A percentile compares a stretch with the other conserved stretches of the same genome.
Evolutionary conservation across 2,888 invertebrate species (phyloP).

Genomic region (Diloba caeruleocephala): DNA sequence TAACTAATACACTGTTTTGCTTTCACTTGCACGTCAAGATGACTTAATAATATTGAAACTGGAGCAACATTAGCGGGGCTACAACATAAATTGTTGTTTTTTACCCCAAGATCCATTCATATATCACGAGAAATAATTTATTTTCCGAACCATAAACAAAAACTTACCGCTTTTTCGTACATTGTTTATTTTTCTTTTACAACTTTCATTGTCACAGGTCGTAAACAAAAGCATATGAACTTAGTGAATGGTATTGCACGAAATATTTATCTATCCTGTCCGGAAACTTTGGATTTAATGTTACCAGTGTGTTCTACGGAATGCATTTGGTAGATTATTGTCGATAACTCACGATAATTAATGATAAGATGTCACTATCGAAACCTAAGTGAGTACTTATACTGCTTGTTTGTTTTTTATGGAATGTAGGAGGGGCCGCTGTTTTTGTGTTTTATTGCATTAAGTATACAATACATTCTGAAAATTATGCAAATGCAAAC

Average conservation of each 20-base stretch:
- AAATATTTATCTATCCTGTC: background rate
- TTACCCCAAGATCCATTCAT: background rate
- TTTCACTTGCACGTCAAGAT: no score
- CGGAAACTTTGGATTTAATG: background rate
- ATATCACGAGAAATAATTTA: slow-evolving; percentile 11
- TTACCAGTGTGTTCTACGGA: slow-evolving; percentile 4
- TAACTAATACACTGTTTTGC: no score
- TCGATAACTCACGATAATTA: slow-evolving; percentile 13
- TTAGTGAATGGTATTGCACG: background rate
- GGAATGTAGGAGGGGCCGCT: slow-evolving; percentile 8
- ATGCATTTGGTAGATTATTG: slow-evolving; percentile 19
- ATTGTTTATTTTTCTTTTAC: slow-evolving; percentile 16
- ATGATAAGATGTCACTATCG: slow-evolving; percentile 12
- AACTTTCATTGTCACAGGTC: slow-evolving; percentile 16
- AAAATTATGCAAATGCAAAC: no score
- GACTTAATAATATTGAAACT: no score
- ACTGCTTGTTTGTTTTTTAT: slow-evolving; percentile 17
- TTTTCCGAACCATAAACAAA: slow-evolving; percentile 18
- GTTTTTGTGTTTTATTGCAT: no score
- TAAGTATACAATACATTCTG: no score
- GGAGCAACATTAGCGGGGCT: no score
- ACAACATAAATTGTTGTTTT: slow-evolving; percentile 3
- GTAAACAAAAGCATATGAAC: background rate
- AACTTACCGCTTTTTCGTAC: slow-evolving; percentile 41
- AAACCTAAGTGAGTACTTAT: background rate